Percentiles rank a stretch among this genome's conserved stretches.
Conservation (phyloP, 2,797 vertebrate genomes). For the Lates japonicus region DNA sequence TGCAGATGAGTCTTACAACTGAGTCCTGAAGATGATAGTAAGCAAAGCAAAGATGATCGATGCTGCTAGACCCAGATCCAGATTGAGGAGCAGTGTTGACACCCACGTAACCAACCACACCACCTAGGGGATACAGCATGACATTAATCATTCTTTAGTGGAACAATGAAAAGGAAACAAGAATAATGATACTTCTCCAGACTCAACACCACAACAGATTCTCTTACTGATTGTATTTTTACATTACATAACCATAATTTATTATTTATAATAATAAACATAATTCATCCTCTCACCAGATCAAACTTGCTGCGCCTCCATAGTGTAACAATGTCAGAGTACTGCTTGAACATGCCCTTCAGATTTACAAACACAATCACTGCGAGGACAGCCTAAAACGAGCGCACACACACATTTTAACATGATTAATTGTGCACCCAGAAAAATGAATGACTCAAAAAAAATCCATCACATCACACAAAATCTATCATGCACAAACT, state of each 20-base stretch:
- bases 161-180: not conserved
- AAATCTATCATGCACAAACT: not conserved
- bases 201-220: not conserved
- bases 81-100: constrained; percentile 91
- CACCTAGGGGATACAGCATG: constrained; percentile 78
- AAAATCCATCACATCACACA: not conserved
- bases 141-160: not conserved
- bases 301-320: constrained; percentile 93
- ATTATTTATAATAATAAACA: not conserved
- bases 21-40: constrained; percentile 94
- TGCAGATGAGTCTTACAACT: constrained; percentile 88
- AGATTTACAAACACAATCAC: constrained; percentile 92
- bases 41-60: constrained; percentile 92
- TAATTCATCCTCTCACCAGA: constrained; percentile 87
- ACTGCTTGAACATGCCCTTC: constrained; percentile 95
- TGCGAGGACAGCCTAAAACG: constrained; percentile 91
- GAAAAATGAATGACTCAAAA: not conserved
- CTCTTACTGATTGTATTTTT: not conserved
- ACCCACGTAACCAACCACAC: constrained; percentile 95
- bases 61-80: constrained; percentile 93
- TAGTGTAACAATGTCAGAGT: constrained; percentile 86
- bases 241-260: not conserved
- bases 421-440: not conserved
- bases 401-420: not conserved
- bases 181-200: not conserved